Conservation (phyloP, 1,140 invertebrate genomes). For the Pentalonia nigronervosa region DNA sequence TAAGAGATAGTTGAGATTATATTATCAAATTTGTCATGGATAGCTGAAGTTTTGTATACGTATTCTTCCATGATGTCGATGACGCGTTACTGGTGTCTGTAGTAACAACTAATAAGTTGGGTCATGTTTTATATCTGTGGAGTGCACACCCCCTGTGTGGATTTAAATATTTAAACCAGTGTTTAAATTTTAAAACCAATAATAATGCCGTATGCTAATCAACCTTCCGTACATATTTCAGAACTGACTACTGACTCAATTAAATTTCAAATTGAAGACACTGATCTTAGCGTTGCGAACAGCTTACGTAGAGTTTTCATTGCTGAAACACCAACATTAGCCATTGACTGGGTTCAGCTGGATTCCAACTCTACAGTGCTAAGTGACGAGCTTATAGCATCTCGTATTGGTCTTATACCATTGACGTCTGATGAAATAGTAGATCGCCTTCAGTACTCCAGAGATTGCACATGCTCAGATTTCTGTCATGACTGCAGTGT, state of each 20-base stretch:
- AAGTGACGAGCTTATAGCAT: constrained; percentile 98
- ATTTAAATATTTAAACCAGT: too few relatives aligned
- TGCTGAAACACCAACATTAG: constrained; percentile 95
- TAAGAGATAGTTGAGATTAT: too few relatives aligned
- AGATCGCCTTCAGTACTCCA: constrained; percentile 80
- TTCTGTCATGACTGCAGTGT: constrained; percentile 98
- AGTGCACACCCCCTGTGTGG: too few relatives aligned
- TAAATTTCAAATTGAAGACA: constrained; percentile 98
- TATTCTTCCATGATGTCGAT: too few relatives aligned
- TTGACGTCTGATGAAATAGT: constrained; percentile 93
- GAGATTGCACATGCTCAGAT: constrained; percentile 95
- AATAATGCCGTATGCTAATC: constrained; percentile 96
- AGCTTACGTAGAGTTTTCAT: constrained; percentile 96
- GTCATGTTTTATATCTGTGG: too few relatives aligned
- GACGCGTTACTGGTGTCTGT: too few relatives aligned
- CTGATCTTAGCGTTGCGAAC: constrained; percentile 97
- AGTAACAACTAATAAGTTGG: too few relatives aligned
- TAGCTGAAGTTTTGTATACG: too few relatives aligned
- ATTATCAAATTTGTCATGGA: too few relatives aligned
- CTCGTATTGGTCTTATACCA: constrained; percentile 96
- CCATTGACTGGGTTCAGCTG: constrained; percentile 99
- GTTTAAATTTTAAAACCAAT: background rate
- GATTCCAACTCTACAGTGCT: constrained; percentile 98
- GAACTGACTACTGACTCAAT: constrained; percentile 96
- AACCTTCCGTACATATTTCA: constrained; percentile 91